Conservation (phyloP, 2,797 vertebrate genomes). For the Notoglanidium macrostoma region DNA sequence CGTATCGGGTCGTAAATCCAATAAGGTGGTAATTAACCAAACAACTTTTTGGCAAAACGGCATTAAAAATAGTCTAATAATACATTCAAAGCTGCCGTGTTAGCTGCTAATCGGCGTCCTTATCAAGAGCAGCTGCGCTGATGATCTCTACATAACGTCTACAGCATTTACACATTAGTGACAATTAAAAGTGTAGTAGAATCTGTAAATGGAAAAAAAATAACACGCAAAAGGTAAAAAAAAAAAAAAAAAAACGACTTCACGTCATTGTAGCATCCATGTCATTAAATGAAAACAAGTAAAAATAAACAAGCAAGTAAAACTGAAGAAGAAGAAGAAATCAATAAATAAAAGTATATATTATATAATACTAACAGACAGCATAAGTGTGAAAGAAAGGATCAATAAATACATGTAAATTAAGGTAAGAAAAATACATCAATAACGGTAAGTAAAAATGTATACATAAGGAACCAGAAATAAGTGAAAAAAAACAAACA, state of each 20-base stretch:
- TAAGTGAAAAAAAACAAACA: background rate
- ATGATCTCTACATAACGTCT: background rate
- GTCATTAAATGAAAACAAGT: background rate
- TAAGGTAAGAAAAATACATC: background rate
- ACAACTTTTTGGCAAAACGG: slow-evolving; percentile 43
- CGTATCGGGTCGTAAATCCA: slow-evolving; percentile 35
- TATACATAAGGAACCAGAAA: background rate
- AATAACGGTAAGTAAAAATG: background rate
- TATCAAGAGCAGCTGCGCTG: slow-evolving; percentile 32
- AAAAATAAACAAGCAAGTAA: background rate
- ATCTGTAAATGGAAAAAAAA: background rate
- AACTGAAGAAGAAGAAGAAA: background rate
- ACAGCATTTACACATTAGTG: background rate
- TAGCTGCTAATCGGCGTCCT: slow-evolving; percentile 34
- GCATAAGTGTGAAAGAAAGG: background rate
- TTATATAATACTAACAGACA: background rate
- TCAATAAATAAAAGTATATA: background rate
- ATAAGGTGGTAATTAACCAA: slow-evolving; percentile 44
- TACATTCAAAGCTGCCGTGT: slow-evolving; percentile 32
- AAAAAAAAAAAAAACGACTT: background rate
- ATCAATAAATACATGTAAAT: background rate
- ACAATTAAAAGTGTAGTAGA: background rate
- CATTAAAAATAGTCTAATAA: slow-evolving; percentile 45
- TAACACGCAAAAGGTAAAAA: background rate
- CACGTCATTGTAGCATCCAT: background rate